Evolutionary conservation across 2,888 invertebrate species (phyloP), one percentile per base, ranked within the genome.

Genomic region (Heliconius cydno): DNA sequence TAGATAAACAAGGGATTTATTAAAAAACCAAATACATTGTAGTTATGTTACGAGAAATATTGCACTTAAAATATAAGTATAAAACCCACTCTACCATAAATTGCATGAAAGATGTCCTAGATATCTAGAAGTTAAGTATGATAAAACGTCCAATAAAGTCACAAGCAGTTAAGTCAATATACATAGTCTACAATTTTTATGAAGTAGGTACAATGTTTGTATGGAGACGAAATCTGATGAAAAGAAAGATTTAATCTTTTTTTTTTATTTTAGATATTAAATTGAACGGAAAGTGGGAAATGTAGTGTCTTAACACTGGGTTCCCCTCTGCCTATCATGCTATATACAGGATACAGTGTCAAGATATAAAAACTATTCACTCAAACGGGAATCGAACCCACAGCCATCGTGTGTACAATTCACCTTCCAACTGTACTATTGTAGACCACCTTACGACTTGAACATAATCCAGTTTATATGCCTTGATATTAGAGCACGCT

Each of bases 131-230:
- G 65, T 41, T 25, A 34, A 60, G 63, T 72, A 72, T 71, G 19
- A 72, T 72, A 46, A 46, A 66, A 66, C 77, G 65, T 72, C 71
- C 72, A 52, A 72, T 72, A 65, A 57, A 78, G 72, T 71, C 76
- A 34, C 46, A 66, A 66, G 78, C 73, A 73, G 72, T 73, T 78
- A 78, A 25, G 68, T 76, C 76, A 76, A 76, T 70, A 76, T 73
- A 73, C 68, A 77, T 77, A 68, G 60, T 34, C 57, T 4, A 60
- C 60, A 73, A 73, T 73, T 60, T 73, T 34, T 57, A 60, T 19
- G 2, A 60, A 73, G 60, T 38, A 15, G 5, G 34, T 30, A 73
- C 34, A 72, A 72, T 34, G 38, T 60, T 15, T 15, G 25, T 7
- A 38, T 13, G 13, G 25, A 60, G 7, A 15, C 30, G 52, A n/a